Conservation (phyloP, 1,140 invertebrate species). For the Drosophila elegans region DNA sequence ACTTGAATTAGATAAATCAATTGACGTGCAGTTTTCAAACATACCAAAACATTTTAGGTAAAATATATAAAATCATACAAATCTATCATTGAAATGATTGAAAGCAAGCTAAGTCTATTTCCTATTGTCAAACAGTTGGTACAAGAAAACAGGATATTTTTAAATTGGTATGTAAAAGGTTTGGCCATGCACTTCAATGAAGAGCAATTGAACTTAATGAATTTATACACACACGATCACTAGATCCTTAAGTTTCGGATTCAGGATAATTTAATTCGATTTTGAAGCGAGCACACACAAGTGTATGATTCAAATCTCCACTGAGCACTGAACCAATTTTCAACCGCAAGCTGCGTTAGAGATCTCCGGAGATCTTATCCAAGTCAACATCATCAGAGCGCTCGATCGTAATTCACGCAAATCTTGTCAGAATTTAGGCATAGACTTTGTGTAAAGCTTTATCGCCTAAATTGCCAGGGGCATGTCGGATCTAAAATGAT, state of each 20-base stretch:
- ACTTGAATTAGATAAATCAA: too few species aligned
- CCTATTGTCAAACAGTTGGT: background rate
- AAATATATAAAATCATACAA: too few species aligned
- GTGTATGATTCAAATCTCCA: conserved; percentile 21
- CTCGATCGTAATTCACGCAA: conserved; percentile 62
- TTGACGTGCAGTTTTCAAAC: too few species aligned
- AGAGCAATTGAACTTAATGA: background rate
- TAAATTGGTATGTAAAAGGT: background rate
- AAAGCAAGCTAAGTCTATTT: too few species aligned
- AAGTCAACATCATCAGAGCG: conserved; percentile 1
- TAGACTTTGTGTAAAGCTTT: conserved; percentile 45
- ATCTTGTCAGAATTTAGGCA: conserved; percentile 50
- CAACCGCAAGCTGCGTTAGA: conserved; percentile 21
- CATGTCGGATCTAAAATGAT: conserved; percentile 15
- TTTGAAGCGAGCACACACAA: conserved; percentile 31
- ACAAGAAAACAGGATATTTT: background rate
- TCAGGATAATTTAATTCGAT: conserved; percentile 28
- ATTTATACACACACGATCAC: conserved; percentile 14
- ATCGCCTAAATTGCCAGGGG: conserved; percentile 44
- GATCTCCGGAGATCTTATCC: conserved; percentile 48
- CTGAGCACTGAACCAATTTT: conserved; percentile 44
- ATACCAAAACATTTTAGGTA: too few species aligned
- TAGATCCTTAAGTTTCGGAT: conserved; percentile 22
- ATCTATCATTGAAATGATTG: too few species aligned
- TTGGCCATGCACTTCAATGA: background rate